Conservation (phyloP, 2,797 vertebrate species). For the Serranus cabrilla region DNA sequence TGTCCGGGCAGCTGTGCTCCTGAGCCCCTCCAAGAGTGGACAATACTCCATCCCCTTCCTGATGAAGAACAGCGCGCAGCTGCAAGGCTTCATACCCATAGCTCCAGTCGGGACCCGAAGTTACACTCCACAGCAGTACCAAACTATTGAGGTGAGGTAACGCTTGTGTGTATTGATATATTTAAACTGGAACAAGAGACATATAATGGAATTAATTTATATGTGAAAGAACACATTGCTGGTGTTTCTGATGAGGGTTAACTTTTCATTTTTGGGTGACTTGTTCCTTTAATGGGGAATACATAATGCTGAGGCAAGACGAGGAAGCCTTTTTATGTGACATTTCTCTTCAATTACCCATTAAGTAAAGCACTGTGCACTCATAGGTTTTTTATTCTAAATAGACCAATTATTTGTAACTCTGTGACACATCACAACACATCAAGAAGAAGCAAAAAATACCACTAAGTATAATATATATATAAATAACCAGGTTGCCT, state of each 20-base stretch:
- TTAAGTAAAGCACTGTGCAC: not conserved
- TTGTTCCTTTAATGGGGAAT: not conserved
- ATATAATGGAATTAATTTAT: not conserved
- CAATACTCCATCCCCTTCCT: conserved; percentile 94
- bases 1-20: conserved; percentile 86
- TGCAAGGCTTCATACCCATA: conserved; percentile 92
- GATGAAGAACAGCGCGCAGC: conserved; percentile 84
- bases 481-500: too few species aligned
- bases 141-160: conserved; percentile 86
- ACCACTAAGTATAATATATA: too few species aligned
- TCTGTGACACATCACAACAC: too few species aligned
- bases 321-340: not conserved
- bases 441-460: too few species aligned
- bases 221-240: not conserved
- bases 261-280: not conserved
- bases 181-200: not conserved
- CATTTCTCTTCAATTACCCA: not conserved
- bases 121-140: conserved; percentile 90
- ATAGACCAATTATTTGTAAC: too few species aligned
- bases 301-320: not conserved
- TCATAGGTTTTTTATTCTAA: not conserved
- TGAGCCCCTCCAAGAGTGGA: conserved; percentile 97
- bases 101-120: conserved; percentile 91
- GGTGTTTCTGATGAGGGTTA: not conserved
- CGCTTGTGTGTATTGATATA: not conserved